These are phyloP conservation scores for Chrysocyon brachyurus DNA, from an alignment of 2,797 vertebrate species.

Conservation along the genomic window DNA sequence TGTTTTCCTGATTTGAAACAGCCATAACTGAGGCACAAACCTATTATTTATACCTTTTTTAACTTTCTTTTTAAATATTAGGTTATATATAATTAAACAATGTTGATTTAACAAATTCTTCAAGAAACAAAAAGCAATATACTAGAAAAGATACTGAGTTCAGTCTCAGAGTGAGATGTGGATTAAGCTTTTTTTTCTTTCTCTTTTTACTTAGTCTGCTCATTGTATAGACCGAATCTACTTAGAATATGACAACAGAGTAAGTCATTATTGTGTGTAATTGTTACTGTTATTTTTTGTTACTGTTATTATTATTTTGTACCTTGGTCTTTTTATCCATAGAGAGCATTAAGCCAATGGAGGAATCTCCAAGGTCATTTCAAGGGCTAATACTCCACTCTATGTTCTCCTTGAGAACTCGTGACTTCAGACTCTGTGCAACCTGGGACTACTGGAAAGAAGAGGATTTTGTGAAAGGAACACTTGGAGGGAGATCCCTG, in stretches of 20 bases:
- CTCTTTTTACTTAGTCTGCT: background rate
- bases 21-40: background rate
- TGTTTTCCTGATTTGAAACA: conserved; percentile 1
- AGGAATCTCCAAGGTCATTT: background rate
- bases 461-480: background rate
- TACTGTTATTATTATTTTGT: background rate
- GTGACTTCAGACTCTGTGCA: background rate
- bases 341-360: background rate
- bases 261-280: background rate
- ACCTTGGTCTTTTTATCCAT: background rate
- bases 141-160: background rate
- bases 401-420: background rate
- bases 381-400: background rate
- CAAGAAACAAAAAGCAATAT: background rate
- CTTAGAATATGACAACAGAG: background rate
- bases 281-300: background rate
- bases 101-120: background rate
- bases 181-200: background rate
- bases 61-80: background rate
- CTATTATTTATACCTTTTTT: background rate
- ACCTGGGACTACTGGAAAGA: background rate
- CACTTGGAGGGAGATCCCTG: background rate
- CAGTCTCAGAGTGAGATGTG: background rate
- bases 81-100: background rate
- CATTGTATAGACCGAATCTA: background rate